phyloP scores from a whole-genome alignment of 1,140 invertebrate genomes.

The Triops cancriformis region DNA sequence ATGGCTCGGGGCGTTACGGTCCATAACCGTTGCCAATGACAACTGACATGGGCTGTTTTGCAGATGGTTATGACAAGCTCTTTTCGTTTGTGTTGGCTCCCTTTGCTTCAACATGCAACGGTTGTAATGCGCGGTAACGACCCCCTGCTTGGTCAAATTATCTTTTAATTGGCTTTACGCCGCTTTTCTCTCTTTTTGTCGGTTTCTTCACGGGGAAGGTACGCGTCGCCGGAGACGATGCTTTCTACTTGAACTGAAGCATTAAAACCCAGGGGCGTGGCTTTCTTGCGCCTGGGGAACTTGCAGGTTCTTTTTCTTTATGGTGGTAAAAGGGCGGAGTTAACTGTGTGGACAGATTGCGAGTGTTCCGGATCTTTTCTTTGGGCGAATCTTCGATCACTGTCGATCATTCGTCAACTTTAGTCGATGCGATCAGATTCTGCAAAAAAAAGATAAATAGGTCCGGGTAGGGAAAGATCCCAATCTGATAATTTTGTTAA shows the following conservation, averaged over 20 bases:
- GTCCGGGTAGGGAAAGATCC: too few relatives aligned
- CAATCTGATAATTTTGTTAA: too few relatives aligned
- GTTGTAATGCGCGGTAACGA: background rate
- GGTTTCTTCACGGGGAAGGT: background rate
- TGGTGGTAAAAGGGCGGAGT: too few relatives aligned
- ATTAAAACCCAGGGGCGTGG: background rate
- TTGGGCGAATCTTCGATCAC: too few relatives aligned
- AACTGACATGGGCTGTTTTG: conserved; percentile 13
- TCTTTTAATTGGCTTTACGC: background rate
- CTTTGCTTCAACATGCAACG: background rate
- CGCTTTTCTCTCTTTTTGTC: background rate
- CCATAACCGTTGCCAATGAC: conserved; percentile 13
- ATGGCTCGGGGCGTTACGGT: background rate
- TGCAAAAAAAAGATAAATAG: too few relatives aligned
- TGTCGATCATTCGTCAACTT: too few relatives aligned
- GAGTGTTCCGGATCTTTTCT: too few relatives aligned
- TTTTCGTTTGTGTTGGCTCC: background rate
- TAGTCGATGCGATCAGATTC: too few relatives aligned
- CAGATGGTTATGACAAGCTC: conserved; percentile 12
- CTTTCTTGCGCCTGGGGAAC: background rate
- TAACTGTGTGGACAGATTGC: too few relatives aligned
- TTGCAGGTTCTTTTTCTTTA: background rate
- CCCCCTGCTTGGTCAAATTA: background rate
- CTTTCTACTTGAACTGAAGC: background rate
- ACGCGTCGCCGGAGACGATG: background rate